These are phyloP conservation scores for Scaptodrosophila lebanonensis DNA, from an alignment of 1,140 invertebrate species.

Conservation along the genomic window DNA sequence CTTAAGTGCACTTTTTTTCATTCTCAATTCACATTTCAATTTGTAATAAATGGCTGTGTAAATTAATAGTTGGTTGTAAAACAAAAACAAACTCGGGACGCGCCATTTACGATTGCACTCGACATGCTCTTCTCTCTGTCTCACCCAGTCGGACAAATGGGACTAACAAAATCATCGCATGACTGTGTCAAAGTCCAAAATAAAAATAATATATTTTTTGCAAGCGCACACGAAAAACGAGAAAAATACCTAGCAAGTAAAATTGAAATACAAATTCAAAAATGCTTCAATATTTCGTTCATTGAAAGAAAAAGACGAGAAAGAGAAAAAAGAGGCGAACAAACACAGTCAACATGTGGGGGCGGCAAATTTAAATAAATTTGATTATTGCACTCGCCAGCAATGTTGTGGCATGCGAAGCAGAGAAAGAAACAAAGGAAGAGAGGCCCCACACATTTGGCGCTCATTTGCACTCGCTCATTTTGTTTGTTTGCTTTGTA, in stretches of 20 bases:
- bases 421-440: conserved; percentile 12
- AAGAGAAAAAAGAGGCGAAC: conserved; percentile 44
- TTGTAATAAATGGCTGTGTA: no score
- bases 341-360: conserved; percentile 58
- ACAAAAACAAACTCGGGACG: conserved; percentile 23
- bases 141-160: conserved; percentile 38
- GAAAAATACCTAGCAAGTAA: conserved; percentile 38
- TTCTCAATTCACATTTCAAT: no score
- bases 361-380: conserved; percentile 58
- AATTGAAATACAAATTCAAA: conserved; percentile 38
- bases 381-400: conserved; percentile 40
- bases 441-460: conserved; percentile 1
- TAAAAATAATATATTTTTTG: conserved; percentile 63
- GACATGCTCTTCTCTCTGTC: conserved; percentile 1
- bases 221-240: conserved; percentile 48
- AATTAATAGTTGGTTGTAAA: no score
- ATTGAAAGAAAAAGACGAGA: conserved; percentile 18
- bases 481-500: conserved; percentile 19
- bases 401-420: neutral
- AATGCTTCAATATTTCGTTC: conserved; percentile 41
- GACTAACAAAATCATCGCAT: conserved; percentile 70
- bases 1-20: no score
- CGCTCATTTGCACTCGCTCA: conserved; percentile 67
- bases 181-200: conserved; percentile 73
- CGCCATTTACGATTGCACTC: conserved; percentile 15